Evolutionary conservation across 2,113 vertebrate genomes (phyloP), one percentile per base, ranked within the genome.

Genomic region (Callionymus lyra): DNA sequence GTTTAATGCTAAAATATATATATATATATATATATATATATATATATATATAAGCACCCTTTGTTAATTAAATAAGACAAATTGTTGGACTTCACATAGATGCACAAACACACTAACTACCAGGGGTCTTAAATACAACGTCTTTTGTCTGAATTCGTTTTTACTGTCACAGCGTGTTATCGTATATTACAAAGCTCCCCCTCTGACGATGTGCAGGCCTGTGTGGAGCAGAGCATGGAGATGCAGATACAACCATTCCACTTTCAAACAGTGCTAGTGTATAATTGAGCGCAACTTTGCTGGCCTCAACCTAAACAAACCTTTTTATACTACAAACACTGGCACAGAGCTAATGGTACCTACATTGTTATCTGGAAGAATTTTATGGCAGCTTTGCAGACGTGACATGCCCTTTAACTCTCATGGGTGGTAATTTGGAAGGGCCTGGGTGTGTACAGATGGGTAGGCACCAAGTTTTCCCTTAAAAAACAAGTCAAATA

Each of bases 141-240:
- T 54, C 68, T 54, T 63, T 71, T 50, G 19, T 53, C 60, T 79
- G 76, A 79, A 66, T 76, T 69, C 68, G 65, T 71, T 70, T 34
- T 64, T 58, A 59, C 68, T 78, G 74, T 76, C 79, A 78, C 72
- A 80, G 74, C 63, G 72, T 74, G 70, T 80, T 80, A 80, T 61
- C 57, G 73, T 72, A 71, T 55, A 69, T 72, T 74, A 71, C 64
- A 65, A 11, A 49, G 53, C 17, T 57, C 35, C 62, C 71, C 74
- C n/a, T 15, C 42, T 38, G 71, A 66, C 50, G 41, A 72, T 67
- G 62, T 31, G 49, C 65, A 50, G 75, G 59, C 56, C 63, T 38
- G 31, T 34, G 38, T 53, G 63, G 45, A 63, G 6, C 40, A 9
- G 40, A 63, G 41, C 49, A 13, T 8, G 16, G 27, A 56, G 47